Percentiles rank a stretch among this genome's conserved stretches.
These are phyloP conservation scores for Oscheius sp. DNA, from an alignment of 2,888 invertebrate species.

Conservation along the genomic window DNA sequence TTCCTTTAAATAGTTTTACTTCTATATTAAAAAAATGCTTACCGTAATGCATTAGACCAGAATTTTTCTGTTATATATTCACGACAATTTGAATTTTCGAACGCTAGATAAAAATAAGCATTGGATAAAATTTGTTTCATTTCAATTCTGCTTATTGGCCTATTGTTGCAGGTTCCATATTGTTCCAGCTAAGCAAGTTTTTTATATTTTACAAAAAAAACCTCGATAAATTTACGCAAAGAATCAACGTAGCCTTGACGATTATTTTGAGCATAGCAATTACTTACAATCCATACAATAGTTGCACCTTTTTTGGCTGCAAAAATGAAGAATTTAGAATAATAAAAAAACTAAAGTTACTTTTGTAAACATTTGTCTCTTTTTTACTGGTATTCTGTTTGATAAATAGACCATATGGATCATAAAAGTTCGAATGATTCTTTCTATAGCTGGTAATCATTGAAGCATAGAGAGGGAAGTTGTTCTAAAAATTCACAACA, in stretches of 20 bases:
- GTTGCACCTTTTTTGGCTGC: conserved; percentile 13
- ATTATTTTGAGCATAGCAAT: conserved; percentile 51
- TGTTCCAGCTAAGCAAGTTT: conserved; percentile 35
- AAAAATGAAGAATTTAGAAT: background rate
- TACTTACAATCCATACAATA: conserved; percentile 51
- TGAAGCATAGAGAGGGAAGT: conserved; percentile 44
- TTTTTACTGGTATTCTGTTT: background rate
- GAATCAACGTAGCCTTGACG: conserved; percentile 31
- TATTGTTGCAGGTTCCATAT: conserved; percentile 37
- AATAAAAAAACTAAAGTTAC: too few relatives aligned
- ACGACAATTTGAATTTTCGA: conserved; percentile 50
- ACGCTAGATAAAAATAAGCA: conserved; percentile 47
- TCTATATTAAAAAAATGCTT: background rate
- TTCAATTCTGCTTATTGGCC: conserved; percentile 10
- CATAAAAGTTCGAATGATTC: conserved; percentile 37
- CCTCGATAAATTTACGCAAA: conserved; percentile 30
- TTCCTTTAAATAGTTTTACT: conserved; percentile 33
- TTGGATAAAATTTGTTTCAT: conserved; percentile 4
- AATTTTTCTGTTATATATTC: conserved; percentile 56
- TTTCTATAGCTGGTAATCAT: conserved; percentile 44
- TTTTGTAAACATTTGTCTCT: too few relatives aligned
- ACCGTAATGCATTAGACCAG: conserved; percentile 42
- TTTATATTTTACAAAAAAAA: background rate
- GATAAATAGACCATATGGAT: conserved; percentile 40
- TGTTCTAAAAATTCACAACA: too few relatives aligned